Conservation (phyloP, 2,113 vertebrate species). For the Podarcis muralis region DNA sequence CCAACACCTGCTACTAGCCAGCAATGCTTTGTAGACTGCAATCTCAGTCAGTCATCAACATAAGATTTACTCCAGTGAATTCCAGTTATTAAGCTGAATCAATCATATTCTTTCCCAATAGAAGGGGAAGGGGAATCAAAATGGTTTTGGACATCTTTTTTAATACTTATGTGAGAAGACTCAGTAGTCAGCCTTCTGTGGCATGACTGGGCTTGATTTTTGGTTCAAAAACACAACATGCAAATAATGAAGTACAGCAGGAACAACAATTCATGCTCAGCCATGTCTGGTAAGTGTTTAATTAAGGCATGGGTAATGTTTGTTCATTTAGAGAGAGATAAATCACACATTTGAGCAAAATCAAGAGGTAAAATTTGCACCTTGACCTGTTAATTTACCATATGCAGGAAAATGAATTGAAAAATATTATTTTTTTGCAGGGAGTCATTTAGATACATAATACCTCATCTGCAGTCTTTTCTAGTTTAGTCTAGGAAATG, state of each 20-base stretch:
- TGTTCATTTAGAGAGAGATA: conserved; percentile 44
- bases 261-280: conserved; percentile 48
- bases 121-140: not conserved
- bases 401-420: not conserved
- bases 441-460: not conserved
- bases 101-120: not conserved
- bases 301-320: conserved; percentile 29
- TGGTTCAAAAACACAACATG: conserved; percentile 8
- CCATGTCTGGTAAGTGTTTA: conserved; percentile 31
- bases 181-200: not conserved
- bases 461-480: not conserved
- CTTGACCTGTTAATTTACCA: not conserved
- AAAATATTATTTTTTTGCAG: too few species aligned
- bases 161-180: not conserved
- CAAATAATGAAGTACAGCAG: conserved; percentile 33
- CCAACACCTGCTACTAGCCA: too few species aligned
- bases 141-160: conserved; percentile 1
- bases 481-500: not conserved
- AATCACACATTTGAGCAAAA: not conserved
- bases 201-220: not conserved
- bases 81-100: not conserved
- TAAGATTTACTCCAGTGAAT: not conserved
- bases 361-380: not conserved
- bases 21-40: not conserved
- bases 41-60: not conserved